These are phyloP conservation scores for Limnephilus auricula DNA, from an alignment of 2,888 invertebrate species.

Conservation along the genomic window DNA sequence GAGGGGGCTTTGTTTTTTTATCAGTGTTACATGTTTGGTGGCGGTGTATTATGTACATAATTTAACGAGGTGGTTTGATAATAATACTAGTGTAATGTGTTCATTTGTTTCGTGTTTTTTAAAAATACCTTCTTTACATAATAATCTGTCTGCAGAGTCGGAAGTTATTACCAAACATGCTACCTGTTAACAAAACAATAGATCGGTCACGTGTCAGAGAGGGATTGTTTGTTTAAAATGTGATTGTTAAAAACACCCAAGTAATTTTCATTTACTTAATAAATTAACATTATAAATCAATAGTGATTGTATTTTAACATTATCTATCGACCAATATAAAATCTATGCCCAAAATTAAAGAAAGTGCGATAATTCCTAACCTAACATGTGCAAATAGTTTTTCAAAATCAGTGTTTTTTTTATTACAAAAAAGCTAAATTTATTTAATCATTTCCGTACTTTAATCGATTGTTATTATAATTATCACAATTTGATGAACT, in stretches of 20 bases:
- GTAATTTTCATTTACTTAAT: not conserved
- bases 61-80: conserved; percentile 18
- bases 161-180: conserved; percentile 9
- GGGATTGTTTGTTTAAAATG: not conserved
- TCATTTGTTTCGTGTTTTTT: conserved; percentile 14
- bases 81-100: not conserved
- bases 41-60: not conserved
- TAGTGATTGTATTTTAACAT: not conserved
- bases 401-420: not conserved
- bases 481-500: not conserved
- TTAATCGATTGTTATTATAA: not conserved
- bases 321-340: not conserved
- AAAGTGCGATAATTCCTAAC: not conserved
- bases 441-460: not conserved
- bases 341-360: not conserved
- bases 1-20: not conserved
- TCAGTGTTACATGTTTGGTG: conserved; percentile 25
- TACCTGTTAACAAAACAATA: conserved; percentile 39
- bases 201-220: conserved; percentile 24
- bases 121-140: not conserved
- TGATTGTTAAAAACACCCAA: not conserved
- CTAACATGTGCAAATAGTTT: not conserved
- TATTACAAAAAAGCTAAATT: too few relatives aligned
- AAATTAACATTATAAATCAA: not conserved
- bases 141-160: not conserved